Evolutionary conservation across 2,113 vertebrate species (phyloP).

Genomic region (Callionymus lyra): DNA sequence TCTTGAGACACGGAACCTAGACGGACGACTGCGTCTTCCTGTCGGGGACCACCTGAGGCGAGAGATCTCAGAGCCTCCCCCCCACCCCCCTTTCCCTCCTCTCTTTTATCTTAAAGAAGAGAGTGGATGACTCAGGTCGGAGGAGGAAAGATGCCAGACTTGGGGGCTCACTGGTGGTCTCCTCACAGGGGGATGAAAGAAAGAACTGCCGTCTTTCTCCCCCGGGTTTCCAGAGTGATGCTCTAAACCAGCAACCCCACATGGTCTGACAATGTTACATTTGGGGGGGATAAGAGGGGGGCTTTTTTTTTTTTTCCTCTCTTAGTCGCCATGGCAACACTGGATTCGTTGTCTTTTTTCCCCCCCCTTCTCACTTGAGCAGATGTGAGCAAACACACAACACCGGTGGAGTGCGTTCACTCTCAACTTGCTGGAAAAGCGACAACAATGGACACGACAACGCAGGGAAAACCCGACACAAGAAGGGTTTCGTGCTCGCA

Average conservation of each 20-base stretch:
- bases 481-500: slow-evolving; percentile 12
- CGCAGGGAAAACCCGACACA: slow-evolving; percentile 15
- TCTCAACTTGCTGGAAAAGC: slow-evolving; percentile 25
- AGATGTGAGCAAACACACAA: slow-evolving; percentile 42
- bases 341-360: slow-evolving; percentile 36
- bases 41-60: slow-evolving; percentile 31
- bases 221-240: slow-evolving; percentile 23
- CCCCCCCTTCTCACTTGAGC: slow-evolving; percentile 30
- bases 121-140: slow-evolving; percentile 43
- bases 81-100: slow-evolving; percentile 25
- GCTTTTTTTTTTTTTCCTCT: slow-evolving; percentile 27
- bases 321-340: slow-evolving; percentile 62
- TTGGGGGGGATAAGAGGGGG: background rate
- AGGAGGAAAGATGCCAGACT: slow-evolving; percentile 11
- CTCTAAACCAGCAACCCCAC: slow-evolving; percentile 7
- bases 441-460: slow-evolving; percentile 22
- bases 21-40: slow-evolving; percentile 38
- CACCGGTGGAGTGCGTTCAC: slow-evolving; percentile 30
- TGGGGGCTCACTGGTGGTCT: slow-evolving; percentile 24
- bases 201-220: slow-evolving; percentile 17
- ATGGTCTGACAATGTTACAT: slow-evolving; percentile 6
- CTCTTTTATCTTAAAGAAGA: slow-evolving; percentile 12
- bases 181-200: slow-evolving; percentile 40
- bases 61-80: slow-evolving; percentile 31
- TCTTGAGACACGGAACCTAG: slow-evolving; percentile 19